Evolutionary conservation across 2,113 vertebrate species (phyloP).

Genomic region (Ramphastos sulfuratus): DNA sequence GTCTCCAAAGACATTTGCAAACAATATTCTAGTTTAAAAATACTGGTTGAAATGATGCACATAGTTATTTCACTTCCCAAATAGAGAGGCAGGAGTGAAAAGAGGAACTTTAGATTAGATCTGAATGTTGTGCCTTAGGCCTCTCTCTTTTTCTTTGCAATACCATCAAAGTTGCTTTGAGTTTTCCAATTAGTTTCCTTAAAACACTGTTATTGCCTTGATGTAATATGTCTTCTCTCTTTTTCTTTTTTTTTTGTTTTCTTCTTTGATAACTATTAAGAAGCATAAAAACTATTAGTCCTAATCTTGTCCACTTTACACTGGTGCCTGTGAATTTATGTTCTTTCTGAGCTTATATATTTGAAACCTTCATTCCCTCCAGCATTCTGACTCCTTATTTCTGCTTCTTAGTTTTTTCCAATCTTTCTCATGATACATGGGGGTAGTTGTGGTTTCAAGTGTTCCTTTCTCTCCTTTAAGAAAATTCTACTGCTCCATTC

Average conservation of each 20-base stretch:
- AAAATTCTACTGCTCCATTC: background rate
- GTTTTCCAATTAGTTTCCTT: background rate
- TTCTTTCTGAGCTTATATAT: background rate
- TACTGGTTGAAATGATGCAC: background rate
- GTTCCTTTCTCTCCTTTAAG: background rate
- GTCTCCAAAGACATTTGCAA: background rate
- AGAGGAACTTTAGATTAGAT: background rate
- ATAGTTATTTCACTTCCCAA: background rate
- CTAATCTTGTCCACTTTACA: background rate
- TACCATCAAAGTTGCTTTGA: background rate
- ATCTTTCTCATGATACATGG: background rate
- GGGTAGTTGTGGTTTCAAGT: background rate
- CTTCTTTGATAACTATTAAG: background rate
- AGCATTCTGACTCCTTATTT: background rate
- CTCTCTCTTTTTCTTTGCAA: background rate
- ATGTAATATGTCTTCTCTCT: background rate
- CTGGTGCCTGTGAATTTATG: background rate
- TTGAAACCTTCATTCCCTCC: background rate
- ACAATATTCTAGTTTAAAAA: background rate
- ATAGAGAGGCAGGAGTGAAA: background rate
- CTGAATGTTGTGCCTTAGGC: background rate
- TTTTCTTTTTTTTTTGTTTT: background rate
- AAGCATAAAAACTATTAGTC: background rate
- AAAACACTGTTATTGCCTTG: background rate
- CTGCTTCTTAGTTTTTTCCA: background rate